These are phyloP conservation scores for Hepsetus odoe DNA, from an alignment of 2,113 vertebrate species.

Conservation along the genomic window DNA sequence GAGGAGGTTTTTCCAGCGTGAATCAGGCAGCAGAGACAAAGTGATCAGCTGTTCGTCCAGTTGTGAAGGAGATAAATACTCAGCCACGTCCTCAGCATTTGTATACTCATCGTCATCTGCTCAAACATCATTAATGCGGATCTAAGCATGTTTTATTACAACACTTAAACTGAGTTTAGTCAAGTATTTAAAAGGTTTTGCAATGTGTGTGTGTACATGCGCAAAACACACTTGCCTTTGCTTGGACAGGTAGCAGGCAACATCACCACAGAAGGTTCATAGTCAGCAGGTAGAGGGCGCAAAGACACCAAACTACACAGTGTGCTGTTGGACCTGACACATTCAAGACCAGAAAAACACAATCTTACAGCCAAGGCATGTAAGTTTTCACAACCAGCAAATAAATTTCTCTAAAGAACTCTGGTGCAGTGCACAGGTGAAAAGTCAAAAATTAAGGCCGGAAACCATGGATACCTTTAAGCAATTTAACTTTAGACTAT, in stretches of 20 bases:
- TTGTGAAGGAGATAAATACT: conserved; percentile 86
- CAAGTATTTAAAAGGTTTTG: too few species aligned
- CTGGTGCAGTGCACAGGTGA: too few species aligned
- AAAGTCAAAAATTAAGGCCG: too few species aligned
- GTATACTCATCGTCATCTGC: conserved; percentile 69
- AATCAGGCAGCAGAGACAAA: conserved; percentile 87
- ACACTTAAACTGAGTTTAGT: neutral
- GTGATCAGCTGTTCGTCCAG: conserved; percentile 86
- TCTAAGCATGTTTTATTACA: neutral
- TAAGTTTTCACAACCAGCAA: neutral
- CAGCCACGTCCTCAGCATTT: conserved; percentile 76
- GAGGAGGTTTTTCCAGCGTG: conserved; percentile 93
- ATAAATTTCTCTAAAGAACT: too few species aligned
- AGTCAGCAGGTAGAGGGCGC: conserved; percentile 88
- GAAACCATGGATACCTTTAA: too few species aligned
- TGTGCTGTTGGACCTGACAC: conserved; percentile 86
- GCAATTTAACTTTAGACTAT: too few species aligned
- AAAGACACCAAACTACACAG: conserved; percentile 89
- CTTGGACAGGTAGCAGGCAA: conserved; percentile 77
- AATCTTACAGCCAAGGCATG: neutral
- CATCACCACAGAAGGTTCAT: conserved; percentile 79
- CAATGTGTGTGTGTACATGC: neutral
- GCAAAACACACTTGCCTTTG: conserved; percentile 66
- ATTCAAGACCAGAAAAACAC: neutral
- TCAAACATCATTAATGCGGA: neutral